These are phyloP conservation scores for Perca flavescens DNA, from an alignment of 2,113 vertebrate genomes.

Conservation along the genomic window DNA sequence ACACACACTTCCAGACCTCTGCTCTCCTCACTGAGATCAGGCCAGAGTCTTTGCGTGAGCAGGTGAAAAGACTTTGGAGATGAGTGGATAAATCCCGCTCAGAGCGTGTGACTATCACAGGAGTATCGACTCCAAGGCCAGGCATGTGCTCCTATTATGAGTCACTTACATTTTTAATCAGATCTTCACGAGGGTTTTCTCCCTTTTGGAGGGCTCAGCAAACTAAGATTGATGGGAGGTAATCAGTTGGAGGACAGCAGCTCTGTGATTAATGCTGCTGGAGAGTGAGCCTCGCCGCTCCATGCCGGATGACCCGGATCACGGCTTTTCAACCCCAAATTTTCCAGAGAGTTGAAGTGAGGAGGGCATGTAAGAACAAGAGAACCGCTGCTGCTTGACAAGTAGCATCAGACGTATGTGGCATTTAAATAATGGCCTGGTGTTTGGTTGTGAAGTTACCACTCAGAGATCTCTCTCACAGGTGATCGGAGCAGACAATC, in stretches of 20 bases:
- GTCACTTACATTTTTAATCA: conserved; percentile 84
- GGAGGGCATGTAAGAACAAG: conserved; percentile 9
- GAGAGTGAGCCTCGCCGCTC: conserved; percentile 54
- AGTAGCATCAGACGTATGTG: background rate
- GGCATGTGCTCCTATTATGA: conserved; percentile 73
- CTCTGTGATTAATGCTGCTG: conserved; percentile 76
- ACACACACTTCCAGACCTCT: conserved; percentile 34
- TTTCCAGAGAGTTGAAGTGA: conserved; percentile 8
- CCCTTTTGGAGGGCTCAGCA: conserved; percentile 64
- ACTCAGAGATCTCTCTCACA: background rate
- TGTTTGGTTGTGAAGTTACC: background rate
- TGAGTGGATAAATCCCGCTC: conserved; percentile 64
- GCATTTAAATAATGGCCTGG: conserved; percentile 25
- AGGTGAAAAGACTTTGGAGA: conserved; percentile 61
- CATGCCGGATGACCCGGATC: conserved; percentile 35
- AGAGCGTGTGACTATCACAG: conserved; percentile 29
- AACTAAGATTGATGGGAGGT: conserved; percentile 80
- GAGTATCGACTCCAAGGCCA: conserved; percentile 51
- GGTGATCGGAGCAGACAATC: too few relatives aligned
- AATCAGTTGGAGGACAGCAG: conserved; percentile 75
- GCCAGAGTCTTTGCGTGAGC: conserved; percentile 29
- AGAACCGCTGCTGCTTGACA: conserved; percentile 4
- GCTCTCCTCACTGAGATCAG: conserved; percentile 29
- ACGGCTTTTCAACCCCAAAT: conserved; percentile 22
- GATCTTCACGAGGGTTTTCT: conserved; percentile 76